Conservation (phyloP, 2,797 vertebrate species). For the Phrynocephalus guinanensis region DNA sequence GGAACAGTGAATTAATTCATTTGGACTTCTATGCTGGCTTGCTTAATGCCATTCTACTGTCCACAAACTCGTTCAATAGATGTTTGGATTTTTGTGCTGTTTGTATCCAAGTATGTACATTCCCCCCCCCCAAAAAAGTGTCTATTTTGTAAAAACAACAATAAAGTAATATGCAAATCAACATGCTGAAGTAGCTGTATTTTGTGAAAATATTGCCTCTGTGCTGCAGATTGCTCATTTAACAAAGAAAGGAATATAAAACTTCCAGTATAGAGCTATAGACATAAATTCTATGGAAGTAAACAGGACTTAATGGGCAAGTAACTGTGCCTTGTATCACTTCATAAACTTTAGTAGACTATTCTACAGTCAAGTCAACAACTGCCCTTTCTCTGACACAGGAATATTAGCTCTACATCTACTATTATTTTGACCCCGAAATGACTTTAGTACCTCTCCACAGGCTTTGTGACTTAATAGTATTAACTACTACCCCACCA, state of each 20-base stretch:
- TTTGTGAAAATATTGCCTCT: background rate
- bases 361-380: background rate
- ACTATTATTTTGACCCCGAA: background rate
- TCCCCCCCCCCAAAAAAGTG: background rate
- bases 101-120: background rate
- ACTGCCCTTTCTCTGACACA: background rate
- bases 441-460: background rate
- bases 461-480: too few relatives aligned
- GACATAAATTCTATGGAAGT: background rate
- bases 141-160: background rate
- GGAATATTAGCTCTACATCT: background rate
- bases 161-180: background rate
- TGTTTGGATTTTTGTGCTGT: background rate
- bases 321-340: background rate
- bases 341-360: background rate
- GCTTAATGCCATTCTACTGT: background rate
- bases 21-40: background rate
- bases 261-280: background rate
- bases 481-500: too few relatives aligned
- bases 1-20: constrained; percentile 3
- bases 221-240: background rate
- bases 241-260: background rate
- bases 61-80: background rate
- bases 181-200: background rate
- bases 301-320: constrained; percentile 7